Evolutionary conservation across 2,797 vertebrate genomes (phyloP), one percentile per base, ranked within the genome.

Genomic region (Okamejei kenojei): DNA sequence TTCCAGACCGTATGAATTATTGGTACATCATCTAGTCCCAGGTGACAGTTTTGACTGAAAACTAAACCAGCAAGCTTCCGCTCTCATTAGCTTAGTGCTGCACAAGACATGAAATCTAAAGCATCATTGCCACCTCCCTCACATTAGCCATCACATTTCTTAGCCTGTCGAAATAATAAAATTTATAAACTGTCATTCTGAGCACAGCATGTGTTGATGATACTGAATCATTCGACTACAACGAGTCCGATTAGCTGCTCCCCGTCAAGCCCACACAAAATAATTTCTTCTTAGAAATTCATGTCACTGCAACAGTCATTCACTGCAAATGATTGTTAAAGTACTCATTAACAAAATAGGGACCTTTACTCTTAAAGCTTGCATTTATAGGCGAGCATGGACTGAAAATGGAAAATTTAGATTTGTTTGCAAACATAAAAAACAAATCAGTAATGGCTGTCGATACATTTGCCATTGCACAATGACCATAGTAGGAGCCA

Each of bases 271-370:
- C 19, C 19, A 19, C n/a, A 10, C 29, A 65, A 88, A 63, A 63
- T 65, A 7, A 58, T 29, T 78, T 78, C 32, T 84, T 26, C 54
- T 11, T 26, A 58, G 81, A 54, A 84, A 88, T 88, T n/a, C 84
- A 65, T 32, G n/a, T 32, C 5, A 65, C 2, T 35, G 29, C 29
- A 65, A n/a, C 84, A 32, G 29, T 13, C 29, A 61, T 45, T 26
- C 23, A 82, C 29, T 82, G 58, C 45, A 58, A 82, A n/a, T 71
- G 5, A 84, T 61, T 63, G 65, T 88, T 88, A 88, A 88, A 86
- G n/a, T 86, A 29, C n/a, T 88, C 61, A 88, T 9, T 65, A 65
- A 11, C n/a, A 26, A 26, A 11, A 61, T 58, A 61, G 0, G 61
- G n/a, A 88, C 61, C n/a, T 65, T 54, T 65, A 7, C 13, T 35